Conservation (phyloP, 1,140 invertebrate genomes). For the Bombus fervidus region DNA sequence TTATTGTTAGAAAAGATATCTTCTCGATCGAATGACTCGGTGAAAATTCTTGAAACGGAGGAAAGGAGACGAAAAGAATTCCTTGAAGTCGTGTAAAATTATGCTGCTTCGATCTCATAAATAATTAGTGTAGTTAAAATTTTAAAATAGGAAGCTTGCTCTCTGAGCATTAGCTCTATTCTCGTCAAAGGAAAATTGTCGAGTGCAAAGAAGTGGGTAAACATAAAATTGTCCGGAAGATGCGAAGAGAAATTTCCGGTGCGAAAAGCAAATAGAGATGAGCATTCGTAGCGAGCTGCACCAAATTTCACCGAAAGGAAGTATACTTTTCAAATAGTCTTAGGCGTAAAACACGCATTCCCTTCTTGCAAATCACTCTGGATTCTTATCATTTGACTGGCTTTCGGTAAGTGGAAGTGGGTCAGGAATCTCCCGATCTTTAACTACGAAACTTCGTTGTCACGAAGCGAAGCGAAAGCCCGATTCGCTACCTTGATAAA, state of each 20-base stretch:
- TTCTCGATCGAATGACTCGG: background rate
- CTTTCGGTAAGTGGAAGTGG: conserved; percentile 37
- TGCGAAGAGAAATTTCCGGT: background rate
- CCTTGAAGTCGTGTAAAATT: background rate
- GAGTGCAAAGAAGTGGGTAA: background rate
- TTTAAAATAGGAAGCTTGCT: background rate
- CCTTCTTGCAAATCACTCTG: background rate
- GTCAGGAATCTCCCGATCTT: conserved; percentile 46
- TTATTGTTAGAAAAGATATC: conserved; percentile 1
- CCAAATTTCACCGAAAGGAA: background rate
- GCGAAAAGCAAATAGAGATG: background rate
- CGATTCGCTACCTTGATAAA: conserved; percentile 17
- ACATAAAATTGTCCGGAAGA: conserved; percentile 6
- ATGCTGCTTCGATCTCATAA: background rate
- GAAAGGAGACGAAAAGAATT: background rate
- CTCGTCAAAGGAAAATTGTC: background rate
- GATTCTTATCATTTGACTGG: conserved; percentile 24
- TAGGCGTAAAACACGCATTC: conserved; percentile 10
- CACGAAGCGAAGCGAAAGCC: background rate
- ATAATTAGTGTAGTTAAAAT: background rate
- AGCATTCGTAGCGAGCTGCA: background rate
- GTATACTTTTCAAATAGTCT: background rate
- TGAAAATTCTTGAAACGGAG: background rate
- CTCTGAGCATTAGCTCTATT: background rate
- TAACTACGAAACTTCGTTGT: conserved; percentile 47